Percentiles rank a stretch among this genome's conserved stretches.
Evolutionary conservation across 2,888 invertebrate species (phyloP).

Genomic region (Scrobipalpa costella): DNA sequence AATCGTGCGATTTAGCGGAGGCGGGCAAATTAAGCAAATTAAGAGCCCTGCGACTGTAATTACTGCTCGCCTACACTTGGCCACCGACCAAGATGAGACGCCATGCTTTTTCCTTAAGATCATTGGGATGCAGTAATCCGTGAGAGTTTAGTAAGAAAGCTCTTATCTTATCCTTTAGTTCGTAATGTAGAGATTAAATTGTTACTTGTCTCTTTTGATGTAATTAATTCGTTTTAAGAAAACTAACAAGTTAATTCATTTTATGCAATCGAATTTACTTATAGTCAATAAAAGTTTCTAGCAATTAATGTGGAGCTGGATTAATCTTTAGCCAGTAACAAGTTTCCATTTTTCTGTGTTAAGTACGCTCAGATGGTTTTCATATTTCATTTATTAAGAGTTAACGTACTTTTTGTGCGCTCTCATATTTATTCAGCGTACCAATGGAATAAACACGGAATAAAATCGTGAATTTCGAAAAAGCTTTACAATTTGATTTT

Average conservation of each 20-base stretch:
- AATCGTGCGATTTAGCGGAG: slow-evolving; percentile 68
- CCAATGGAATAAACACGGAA: not conserved
- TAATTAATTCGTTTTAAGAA: not conserved
- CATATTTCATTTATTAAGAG: not conserved
- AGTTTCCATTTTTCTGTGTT: not conserved
- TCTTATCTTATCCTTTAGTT: not conserved
- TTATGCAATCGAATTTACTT: too few relatives aligned
- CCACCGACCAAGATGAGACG: slow-evolving; percentile 58
- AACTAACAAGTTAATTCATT: too few relatives aligned
- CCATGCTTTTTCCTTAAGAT: slow-evolving; percentile 26
- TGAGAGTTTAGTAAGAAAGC: not conserved
- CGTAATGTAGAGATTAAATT: not conserved
- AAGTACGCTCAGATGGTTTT: not conserved
- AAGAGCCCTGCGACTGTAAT: slow-evolving; percentile 77
- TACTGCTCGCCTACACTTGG: slow-evolving; percentile 72
- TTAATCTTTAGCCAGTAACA: not conserved
- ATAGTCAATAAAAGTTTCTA: not conserved
- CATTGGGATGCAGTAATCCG: slow-evolving; percentile 21
- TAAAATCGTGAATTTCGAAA: not conserved
- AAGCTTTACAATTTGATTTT: not conserved
- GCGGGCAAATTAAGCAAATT: slow-evolving; percentile 77
- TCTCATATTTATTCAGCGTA: not conserved
- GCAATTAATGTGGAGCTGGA: not conserved
- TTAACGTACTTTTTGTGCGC: slow-evolving; percentile 2
- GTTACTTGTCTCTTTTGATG: not conserved